phyloP scores from a whole-genome alignment of 2,888 invertebrate genomes.

The Spisula solida region DNA sequence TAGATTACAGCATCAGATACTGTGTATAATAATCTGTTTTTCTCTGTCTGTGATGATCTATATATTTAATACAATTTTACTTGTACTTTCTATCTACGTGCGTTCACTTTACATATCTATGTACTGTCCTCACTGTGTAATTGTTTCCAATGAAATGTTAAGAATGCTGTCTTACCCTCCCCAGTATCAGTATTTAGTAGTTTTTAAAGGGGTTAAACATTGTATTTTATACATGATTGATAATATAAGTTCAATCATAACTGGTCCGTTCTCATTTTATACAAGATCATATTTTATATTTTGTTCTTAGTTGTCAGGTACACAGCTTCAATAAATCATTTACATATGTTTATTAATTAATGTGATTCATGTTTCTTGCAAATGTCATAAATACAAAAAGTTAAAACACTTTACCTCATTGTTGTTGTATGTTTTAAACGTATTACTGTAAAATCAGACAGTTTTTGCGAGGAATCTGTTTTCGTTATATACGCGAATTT shows the following conservation, averaged over 20 bases:
- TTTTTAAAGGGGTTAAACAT: slow-evolving; percentile 7
- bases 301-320: slow-evolving; percentile 42
- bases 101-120: background rate
- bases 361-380: slow-evolving; percentile 60
- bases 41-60: background rate
- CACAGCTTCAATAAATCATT: slow-evolving; percentile 62
- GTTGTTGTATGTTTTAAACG: background rate
- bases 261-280: slow-evolving; percentile 31
- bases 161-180: slow-evolving; percentile 5
- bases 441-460: too few relatives aligned
- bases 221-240: slow-evolving; percentile 22
- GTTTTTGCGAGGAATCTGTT: too few relatives aligned
- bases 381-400: slow-evolving; percentile 55
- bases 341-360: slow-evolving; percentile 55
- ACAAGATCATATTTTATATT: slow-evolving; percentile 44
- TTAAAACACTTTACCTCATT: slow-evolving; percentile 14
- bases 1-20: background rate
- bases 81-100: background rate
- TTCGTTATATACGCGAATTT: too few relatives aligned
- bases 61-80: background rate
- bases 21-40: background rate
- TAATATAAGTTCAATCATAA: background rate
- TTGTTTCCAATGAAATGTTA: background rate
- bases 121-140: background rate
- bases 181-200: background rate